Conservation (phyloP, 2,797 vertebrate species). For the Pteronotus mesoamericanus region DNA sequence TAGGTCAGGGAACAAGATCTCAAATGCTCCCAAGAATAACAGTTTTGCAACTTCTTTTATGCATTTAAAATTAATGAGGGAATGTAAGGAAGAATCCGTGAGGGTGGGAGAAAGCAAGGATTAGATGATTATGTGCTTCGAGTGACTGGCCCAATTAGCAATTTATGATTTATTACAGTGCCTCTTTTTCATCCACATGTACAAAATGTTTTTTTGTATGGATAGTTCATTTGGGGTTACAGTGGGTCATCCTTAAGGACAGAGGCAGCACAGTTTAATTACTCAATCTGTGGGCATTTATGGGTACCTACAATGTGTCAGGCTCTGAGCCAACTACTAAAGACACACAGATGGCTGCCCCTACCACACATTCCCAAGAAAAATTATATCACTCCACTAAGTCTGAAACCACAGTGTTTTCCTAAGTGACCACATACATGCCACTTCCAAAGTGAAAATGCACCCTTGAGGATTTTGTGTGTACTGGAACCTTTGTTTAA, state of each 20-base stretch:
- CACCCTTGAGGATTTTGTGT: background rate
- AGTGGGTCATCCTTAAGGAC: background rate
- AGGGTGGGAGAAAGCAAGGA: background rate
- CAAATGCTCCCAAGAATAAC: background rate
- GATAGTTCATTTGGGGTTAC: background rate
- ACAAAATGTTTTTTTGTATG: background rate
- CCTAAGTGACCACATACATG: background rate
- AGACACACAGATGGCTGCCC: background rate
- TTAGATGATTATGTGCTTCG: background rate
- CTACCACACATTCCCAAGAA: background rate
- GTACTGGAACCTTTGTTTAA: background rate
- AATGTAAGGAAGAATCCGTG: background rate
- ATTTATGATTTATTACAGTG: background rate
- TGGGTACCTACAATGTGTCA: background rate
- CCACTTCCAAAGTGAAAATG: conserved; percentile 43
- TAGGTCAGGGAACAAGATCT: background rate
- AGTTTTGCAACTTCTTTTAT: background rate
- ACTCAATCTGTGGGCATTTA: background rate
- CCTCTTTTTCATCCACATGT: background rate
- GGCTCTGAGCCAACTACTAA: background rate
- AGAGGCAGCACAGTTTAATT: background rate
- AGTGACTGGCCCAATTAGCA: background rate
- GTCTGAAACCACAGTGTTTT: conserved; percentile 37
- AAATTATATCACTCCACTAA: background rate
- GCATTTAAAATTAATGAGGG: background rate